Evolutionary conservation across 2,113 vertebrate genomes (phyloP), one percentile per base, ranked within the genome.

Genomic region (Podarcis muralis): DNA sequence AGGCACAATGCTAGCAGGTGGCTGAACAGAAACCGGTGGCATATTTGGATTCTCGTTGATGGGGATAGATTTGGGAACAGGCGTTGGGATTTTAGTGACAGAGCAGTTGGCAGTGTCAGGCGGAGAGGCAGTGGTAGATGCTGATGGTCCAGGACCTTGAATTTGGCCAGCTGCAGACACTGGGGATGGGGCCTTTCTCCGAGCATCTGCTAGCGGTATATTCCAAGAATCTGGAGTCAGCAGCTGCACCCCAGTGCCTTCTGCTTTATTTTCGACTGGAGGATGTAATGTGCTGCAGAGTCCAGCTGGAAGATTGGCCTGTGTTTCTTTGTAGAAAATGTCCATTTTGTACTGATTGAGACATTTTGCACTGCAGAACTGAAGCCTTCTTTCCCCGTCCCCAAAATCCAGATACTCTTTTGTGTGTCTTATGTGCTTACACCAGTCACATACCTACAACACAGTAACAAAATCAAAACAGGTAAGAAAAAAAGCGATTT

Each of bases 321-420:
- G 99, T 87, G 99, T 99, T 97, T 99, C 99, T 97, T 99, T 99
- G 97, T 99, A 99, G 97, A 99, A 99, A 97, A 99, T 99, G 97
- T 99, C 99, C 99, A 99, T 99, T 96, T 99, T 99, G 96, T 99
- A 99, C 95, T 99, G 99, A 97, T 99, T 99, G 95, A 99, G 98
- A 96, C 99, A 99, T 97, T 99, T 99, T 96, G 99, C 99, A 96
- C 99, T 99, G 98, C 99, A 99, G 97, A 99, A 99, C 97, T 99
- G 99, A 97, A 99, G 98, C 95, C 99, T 97, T 95, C 99, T 96
- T 96, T 99, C 99, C 92, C 99, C 99, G 92, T 99, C 98, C 92
- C 99, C 99, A 97, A 99, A 99, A 97, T 99, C 99, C 97, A 99
- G 97, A 97, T 99, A 99, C 97, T 99, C 99, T 97, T 99, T 99